Conservation (phyloP, 2,113 vertebrate species). For the Pangasianodon gigas region DNA sequence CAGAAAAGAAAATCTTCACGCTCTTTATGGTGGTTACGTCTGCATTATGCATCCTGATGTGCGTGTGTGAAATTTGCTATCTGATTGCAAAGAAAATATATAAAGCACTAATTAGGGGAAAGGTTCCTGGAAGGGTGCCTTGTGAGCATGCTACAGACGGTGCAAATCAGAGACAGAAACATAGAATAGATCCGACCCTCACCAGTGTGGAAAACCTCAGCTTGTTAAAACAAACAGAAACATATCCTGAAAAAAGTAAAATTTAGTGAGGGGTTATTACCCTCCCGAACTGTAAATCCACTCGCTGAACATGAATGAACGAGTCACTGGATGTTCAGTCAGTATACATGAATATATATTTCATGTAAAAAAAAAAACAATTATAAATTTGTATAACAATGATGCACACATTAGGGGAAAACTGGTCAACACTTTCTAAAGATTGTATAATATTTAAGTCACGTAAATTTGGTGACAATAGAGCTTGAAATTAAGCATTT, state of each 20-base stretch:
- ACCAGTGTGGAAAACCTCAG: conserved; percentile 43
- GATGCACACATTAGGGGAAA: neutral
- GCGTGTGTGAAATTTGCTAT: conserved; percentile 82
- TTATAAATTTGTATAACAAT: neutral
- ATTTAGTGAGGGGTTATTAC: neutral
- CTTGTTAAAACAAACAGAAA: conserved; percentile 45
- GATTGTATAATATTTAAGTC: neutral
- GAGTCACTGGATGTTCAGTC: neutral
- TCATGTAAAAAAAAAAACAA: neutral
- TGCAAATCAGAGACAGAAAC: neutral
- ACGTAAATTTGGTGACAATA: neutral
- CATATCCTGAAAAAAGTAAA: neutral
- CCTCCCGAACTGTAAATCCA: neutral
- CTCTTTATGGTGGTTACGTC: conserved; percentile 87
- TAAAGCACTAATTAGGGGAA: conserved; percentile 47
- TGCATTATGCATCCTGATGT: conserved; percentile 82
- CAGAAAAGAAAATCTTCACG: conserved; percentile 96
- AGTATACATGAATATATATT: neutral
- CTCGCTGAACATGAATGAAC: neutral
- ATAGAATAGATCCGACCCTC: conserved; percentile 3
- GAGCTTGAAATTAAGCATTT: neutral
- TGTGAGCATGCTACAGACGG: neutral
- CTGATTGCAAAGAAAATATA: conserved; percentile 78
- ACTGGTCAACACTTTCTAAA: neutral
- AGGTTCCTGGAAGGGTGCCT: neutral